Evolutionary conservation across 2,888 invertebrate genomes (phyloP), one percentile per base, ranked within the genome.

Genomic region (Sicus ferrugineus): DNA sequence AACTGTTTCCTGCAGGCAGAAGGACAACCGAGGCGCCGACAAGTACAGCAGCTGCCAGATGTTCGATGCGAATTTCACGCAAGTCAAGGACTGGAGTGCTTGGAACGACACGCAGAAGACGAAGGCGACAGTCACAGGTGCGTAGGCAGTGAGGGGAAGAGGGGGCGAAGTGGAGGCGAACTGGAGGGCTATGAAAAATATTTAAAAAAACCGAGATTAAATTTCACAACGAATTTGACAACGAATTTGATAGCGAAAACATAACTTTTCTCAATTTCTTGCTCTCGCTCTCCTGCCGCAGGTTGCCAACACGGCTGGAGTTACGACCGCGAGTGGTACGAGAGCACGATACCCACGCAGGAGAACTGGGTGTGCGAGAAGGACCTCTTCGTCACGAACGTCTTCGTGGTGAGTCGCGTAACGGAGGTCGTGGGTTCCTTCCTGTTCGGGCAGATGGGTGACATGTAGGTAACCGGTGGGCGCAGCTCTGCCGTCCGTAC

Each of bases 311-410:
- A 86, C 76, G 89, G 89, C 28, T 89, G 87, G 86, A 87, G 86
- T 71, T 89, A 88, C 79, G 88, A 89, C 80, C 81, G 76, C 69
- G 85, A 84, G 3, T 88, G 88, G 87, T 89, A 87, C 77, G 81
- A 80, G 38, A 77, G 78, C 71, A 89, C 89, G 16, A 85, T 87
- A 67, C 85, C 87, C 7, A 86, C 87, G 3, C 82, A 87, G 70
- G 85, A 87, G 79, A 76, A 88, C 78, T 89, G 89, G 89, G 88
- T 89, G 19, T 89, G 89, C 76, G 86, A 86, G 42, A 86, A 87
- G 76, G 85, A 86, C 73, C 81, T 88, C 73, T 86, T 86, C 74
- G 86, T 87, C 67, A 87, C 89, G 69, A 88, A 89, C 80, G 84
- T 87, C 46, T 87, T 89, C 76, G 87, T 87, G 48, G 83, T 86